A percentile compares a stretch with the other conserved stretches of the same genome.
phyloP scores from a whole-genome alignment of 2,113 vertebrate species.

The Indri indri region DNA sequence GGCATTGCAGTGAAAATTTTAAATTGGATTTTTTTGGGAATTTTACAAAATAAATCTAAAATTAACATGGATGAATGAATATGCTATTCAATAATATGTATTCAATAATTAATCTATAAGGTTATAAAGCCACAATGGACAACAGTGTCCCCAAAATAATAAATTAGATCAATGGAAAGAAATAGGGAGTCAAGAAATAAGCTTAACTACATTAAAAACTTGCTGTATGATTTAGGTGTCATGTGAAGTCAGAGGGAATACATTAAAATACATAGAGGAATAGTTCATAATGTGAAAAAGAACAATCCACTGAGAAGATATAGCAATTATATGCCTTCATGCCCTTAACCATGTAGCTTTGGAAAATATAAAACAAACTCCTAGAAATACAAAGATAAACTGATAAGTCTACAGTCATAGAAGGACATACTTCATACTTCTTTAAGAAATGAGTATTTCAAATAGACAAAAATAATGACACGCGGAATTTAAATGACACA shows the following conservation, averaged over 20 bases:
- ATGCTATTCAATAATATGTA: neutral
- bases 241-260: neutral
- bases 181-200: neutral
- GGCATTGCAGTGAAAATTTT: neutral
- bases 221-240: neutral
- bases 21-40: neutral
- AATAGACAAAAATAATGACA: neutral
- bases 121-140: neutral
- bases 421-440: neutral
- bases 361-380: neutral
- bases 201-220: neutral
- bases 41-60: slow-evolving; percentile 1
- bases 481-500: neutral
- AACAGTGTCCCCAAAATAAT: neutral
- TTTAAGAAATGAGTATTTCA: neutral
- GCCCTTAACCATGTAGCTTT: neutral
- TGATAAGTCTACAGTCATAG: neutral
- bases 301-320: neutral
- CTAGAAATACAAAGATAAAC: neutral
- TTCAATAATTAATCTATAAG: neutral
- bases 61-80: neutral
- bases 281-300: neutral
- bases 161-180: neutral
- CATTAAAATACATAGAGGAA: neutral
- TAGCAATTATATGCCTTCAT: neutral